Percentiles rank a stretch among this genome's conserved stretches.
These are phyloP conservation scores for Lathamus discolor DNA, from an alignment of 2,113 vertebrate genomes.

Conservation along the genomic window DNA sequence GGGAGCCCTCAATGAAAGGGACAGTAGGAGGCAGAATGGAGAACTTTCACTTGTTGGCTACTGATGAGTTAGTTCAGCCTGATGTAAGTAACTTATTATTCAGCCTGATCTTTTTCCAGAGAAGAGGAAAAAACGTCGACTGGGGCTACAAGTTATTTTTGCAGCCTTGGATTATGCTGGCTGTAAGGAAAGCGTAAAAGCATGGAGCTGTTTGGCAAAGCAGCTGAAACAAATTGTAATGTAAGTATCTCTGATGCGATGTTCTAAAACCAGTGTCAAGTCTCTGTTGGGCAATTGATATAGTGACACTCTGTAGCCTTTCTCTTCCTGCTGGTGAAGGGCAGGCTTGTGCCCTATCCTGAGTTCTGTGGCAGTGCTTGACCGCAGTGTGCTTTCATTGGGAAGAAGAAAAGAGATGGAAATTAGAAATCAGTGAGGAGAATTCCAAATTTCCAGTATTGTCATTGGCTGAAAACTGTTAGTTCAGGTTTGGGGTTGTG, in stretches of 20 bases:
- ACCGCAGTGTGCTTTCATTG: neutral
- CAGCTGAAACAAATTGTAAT: conserved; percentile 69
- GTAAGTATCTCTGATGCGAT: conserved; percentile 57
- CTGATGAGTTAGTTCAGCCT: neutral
- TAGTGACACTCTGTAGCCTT: neutral
- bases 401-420: neutral
- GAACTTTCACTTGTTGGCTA: neutral
- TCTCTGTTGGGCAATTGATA: neutral
- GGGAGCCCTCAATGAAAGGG: neutral
- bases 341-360: neutral
- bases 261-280: neutral
- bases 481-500: neutral
- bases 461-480: neutral
- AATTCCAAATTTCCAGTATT: neutral
- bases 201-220: conserved; percentile 80
- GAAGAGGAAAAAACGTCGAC: conserved; percentile 49
- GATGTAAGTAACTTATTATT: neutral
- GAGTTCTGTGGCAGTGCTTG: neutral
- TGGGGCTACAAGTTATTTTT: conserved; percentile 81
- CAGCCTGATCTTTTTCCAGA: conserved; percentile 66
- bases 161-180: conserved; percentile 84
- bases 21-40: neutral
- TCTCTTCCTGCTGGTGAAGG: neutral
- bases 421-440: neutral
- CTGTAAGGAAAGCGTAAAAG: conserved; percentile 80